phyloP scores from a whole-genome alignment of 2,797 vertebrate genomes.

The Aulostomus chinensis region DNA sequence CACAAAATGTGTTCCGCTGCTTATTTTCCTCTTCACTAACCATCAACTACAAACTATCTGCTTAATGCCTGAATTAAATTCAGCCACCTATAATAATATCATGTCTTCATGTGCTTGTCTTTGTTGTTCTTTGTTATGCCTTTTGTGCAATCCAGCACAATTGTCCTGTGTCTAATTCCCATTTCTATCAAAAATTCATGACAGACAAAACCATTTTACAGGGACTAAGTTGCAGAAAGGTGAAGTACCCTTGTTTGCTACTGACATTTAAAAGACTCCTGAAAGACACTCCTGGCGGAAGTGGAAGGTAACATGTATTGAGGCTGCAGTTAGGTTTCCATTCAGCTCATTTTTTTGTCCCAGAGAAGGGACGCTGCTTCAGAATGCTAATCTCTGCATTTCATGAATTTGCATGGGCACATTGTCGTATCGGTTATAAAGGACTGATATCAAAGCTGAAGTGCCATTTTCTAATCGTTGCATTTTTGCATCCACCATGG shows the following conservation, averaged over 20 bases:
- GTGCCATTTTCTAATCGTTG: no score
- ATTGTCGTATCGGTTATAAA: no score
- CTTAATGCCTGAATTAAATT: slow-evolving; percentile 22
- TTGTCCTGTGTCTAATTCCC: slow-evolving; percentile 15
- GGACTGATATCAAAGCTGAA: no score
- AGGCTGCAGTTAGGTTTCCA: neutral
- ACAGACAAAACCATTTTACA: slow-evolving; percentile 9
- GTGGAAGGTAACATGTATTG: no score
- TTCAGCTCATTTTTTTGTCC: neutral
- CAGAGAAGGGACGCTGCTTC: neutral
- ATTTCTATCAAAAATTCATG: slow-evolving; percentile 41
- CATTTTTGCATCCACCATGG: no score
- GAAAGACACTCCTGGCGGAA: no score
- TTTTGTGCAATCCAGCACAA: slow-evolving; percentile 10
- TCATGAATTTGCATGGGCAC: no score
- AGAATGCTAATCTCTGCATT: no score
- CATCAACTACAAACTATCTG: slow-evolving; percentile 23
- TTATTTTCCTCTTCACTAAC: slow-evolving; percentile 57
- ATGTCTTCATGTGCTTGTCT: slow-evolving; percentile 34
- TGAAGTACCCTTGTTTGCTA: neutral
- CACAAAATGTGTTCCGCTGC: slow-evolving; percentile 28
- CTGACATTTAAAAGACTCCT: neutral
- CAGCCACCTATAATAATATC: slow-evolving; percentile 7
- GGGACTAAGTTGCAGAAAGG: neutral
- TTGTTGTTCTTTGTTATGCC: slow-evolving; percentile 17